Evolutionary conservation across 2,113 vertebrate genomes (phyloP), one percentile per base, ranked within the genome.

Genomic region (Zapus hudsonius): DNA sequence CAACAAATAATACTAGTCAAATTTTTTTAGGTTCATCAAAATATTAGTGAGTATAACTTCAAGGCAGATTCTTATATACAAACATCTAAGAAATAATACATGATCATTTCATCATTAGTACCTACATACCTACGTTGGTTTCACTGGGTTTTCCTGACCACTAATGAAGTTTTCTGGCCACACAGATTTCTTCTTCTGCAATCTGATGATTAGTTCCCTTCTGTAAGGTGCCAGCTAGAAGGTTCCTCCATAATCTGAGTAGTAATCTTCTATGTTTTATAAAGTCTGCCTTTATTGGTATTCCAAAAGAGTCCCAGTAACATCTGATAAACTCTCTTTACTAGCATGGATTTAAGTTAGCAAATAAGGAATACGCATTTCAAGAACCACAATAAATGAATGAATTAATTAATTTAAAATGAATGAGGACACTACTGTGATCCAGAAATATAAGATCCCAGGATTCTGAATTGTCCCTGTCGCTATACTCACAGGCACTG

Each of bases 261-360:
- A 70, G 42, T 69, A 84, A 79, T 80, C 86, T 57, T 36, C 38
- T 87, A 38, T 90, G 33, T 87, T 87, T 11, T 36, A 31, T 72
- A 67, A 52, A 92, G n/a, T 47, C 73, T 87, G 83, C 80, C 72
- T 84, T 92, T 85, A 87, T 95, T 90, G 92, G 82, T 84, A 93
- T 93, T 91, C 84, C 47, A 78, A 73, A 55, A 38, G 55, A 82
- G 69, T 85, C 52, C 19, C 57, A 40, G 55, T 61, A 90, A 52
- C 87, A 91, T 61, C 85, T 94, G 86, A 92, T 61, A 92, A 84
- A 83, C 59, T 72, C 72, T 76, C 86, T 79, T 87, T 81, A 29
- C 38, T 44, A 82, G 20, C 1, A 52, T 89, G 88, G 84, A 84
- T 86, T 82, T 47, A 78, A 92, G 44, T 93, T n/a, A 7, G 90